Conservation (phyloP, 2,113 vertebrate species). For the Nycticryphes semicollaris region DNA sequence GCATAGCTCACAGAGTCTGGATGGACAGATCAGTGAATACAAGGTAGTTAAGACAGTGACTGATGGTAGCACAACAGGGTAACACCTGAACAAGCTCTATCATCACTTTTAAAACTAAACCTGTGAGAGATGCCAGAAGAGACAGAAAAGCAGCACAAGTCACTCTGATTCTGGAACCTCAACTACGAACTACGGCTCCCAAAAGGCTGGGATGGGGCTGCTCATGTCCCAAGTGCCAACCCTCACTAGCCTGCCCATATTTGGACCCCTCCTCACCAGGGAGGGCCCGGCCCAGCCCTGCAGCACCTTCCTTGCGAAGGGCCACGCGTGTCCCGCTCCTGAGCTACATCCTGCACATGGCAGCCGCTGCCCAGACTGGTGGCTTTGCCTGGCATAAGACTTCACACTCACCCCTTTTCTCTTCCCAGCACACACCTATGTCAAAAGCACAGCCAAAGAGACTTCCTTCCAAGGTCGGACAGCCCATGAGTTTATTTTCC, state of each 20-base stretch:
- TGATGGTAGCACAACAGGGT: neutral
- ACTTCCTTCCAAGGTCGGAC: neutral
- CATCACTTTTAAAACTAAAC: neutral
- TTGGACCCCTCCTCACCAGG: accelerated
- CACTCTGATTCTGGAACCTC: neutral
- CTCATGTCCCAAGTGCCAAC: accelerated
- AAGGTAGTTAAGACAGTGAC: neutral
- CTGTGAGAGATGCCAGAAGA: neutral
- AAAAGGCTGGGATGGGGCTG: neutral
- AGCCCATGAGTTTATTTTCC: neutral
- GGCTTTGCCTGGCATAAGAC: neutral
- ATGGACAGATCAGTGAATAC: neutral
- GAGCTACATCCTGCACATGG: accelerated
- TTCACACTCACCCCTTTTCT: neutral
- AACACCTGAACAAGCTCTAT: neutral
- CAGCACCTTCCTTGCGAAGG: neutral
- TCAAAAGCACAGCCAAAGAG: neutral
- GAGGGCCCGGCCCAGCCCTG: neutral
- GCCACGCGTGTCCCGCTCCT: accelerated
- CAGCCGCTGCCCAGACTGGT: neutral
- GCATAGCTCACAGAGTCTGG: neutral
- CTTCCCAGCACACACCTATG: accelerated
- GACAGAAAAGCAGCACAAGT: neutral
- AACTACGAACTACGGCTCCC: neutral
- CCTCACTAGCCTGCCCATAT: neutral